Conservation (phyloP, 2,797 vertebrate species). For the Darevskia nairensis region DNA sequence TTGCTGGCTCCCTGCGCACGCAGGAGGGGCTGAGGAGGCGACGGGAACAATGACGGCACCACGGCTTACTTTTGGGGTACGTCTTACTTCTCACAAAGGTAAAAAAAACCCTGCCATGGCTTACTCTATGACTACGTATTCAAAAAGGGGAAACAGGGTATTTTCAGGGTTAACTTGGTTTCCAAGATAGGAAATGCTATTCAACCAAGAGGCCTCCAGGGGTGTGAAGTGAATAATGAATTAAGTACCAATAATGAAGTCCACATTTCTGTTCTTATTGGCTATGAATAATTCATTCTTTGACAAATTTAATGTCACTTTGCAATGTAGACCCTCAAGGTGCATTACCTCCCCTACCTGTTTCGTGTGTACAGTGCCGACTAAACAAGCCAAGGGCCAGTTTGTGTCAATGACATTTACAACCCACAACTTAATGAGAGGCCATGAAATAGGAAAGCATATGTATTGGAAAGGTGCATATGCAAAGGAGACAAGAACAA, state of each 20-base stretch:
- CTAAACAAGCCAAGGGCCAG: slow-evolving; percentile 10
- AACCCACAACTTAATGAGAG: not conserved
- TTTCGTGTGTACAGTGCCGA: not conserved
- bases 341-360: not conserved
- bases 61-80: no score
- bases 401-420: not conserved
- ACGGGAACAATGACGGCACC: no score
- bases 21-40: no score
- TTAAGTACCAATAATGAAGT: slow-evolving; percentile 42
- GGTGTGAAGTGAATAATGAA: slow-evolving; percentile 34
- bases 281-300: slow-evolving; percentile 40
- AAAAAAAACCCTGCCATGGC: no score
- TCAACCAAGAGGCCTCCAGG: slow-evolving; percentile 5
- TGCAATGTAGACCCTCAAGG: not conserved
- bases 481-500: not conserved
- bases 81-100: no score
- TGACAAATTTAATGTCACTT: slow-evolving; percentile 14
- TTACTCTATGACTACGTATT: no score
- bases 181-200: slow-evolving; percentile 1
- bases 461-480: not conserved
- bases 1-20: no score
- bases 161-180: not conserved
- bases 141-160: no score
- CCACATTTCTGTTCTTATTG: slow-evolving; percentile 31
- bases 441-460: not conserved